Conservation (phyloP, 2,113 vertebrate species). For the Micronycteris hirsuta region DNA sequence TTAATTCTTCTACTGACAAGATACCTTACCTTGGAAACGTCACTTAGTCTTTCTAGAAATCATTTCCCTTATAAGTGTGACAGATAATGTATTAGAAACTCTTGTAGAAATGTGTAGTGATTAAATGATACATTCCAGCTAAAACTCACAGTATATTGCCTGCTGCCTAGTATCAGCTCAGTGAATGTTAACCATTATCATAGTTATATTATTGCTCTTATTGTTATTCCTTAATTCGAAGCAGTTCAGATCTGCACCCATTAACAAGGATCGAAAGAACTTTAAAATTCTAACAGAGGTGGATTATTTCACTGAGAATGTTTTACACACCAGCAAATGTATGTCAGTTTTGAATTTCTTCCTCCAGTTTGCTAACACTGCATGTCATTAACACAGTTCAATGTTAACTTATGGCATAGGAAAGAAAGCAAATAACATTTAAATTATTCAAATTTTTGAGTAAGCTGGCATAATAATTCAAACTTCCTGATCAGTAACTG, state of each 20-base stretch:
- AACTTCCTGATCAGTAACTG: conserved; percentile 70
- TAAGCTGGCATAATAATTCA: conserved; percentile 68
- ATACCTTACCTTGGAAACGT: background rate
- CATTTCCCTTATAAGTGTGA: background rate
- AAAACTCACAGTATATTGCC: background rate
- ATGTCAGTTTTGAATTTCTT: conserved; percentile 18
- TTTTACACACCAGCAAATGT: background rate
- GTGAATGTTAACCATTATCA: background rate
- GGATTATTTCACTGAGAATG: background rate
- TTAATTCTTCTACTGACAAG: background rate
- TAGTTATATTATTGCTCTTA: background rate
- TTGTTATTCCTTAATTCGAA: background rate
- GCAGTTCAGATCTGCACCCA: background rate
- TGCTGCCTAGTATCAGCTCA: background rate
- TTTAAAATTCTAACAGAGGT: background rate
- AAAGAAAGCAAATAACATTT: conserved; percentile 61
- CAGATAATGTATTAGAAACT: background rate
- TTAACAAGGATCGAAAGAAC: background rate
- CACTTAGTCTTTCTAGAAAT: background rate
- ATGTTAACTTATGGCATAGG: conserved; percentile 52
- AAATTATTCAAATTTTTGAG: conserved; percentile 73
- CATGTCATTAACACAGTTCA: conserved; percentile 25
- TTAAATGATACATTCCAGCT: background rate
- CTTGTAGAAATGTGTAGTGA: background rate
- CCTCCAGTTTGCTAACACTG: background rate